A percentile compares a stretch with the other conserved stretches of the same genome.
These are phyloP conservation scores for Siphamia tubifer DNA, from an alignment of 2,113 vertebrate genomes.

Conservation along the genomic window DNA sequence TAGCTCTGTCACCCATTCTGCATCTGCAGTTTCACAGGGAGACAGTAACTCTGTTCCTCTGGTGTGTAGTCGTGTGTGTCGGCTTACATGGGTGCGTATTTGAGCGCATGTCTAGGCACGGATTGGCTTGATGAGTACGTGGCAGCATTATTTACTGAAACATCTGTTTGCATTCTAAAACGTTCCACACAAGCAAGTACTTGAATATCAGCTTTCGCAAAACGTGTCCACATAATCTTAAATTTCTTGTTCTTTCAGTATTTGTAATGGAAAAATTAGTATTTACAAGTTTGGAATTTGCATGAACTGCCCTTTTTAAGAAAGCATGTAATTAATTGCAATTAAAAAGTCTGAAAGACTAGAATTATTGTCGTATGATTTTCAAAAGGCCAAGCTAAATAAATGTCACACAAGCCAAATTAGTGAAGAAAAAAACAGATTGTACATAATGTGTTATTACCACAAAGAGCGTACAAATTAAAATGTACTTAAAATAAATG, in stretches of 20 bases:
- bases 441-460: too few relatives aligned
- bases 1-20: conserved; percentile 58
- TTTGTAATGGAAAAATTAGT: too few relatives aligned
- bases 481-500: too few relatives aligned
- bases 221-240: not conserved
- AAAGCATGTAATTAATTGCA: too few relatives aligned
- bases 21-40: conserved; percentile 52
- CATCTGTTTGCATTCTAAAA: conserved; percentile 35
- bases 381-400: too few relatives aligned
- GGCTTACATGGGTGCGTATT: not conserved
- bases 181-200: conserved; percentile 1
- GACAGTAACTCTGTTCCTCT: conserved; percentile 28
- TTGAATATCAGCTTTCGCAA: not conserved
- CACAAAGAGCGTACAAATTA: too few relatives aligned
- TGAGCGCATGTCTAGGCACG: not conserved
- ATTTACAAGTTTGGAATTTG: too few relatives aligned
- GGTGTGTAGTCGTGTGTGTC: not conserved
- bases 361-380: too few relatives aligned
- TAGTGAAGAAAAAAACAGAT: too few relatives aligned
- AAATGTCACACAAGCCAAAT: too few relatives aligned
- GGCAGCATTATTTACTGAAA: conserved; percentile 8
- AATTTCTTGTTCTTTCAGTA: not conserved
- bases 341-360: too few relatives aligned
- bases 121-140: conserved; percentile 18
- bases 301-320: too few relatives aligned